Evolutionary conservation across 2,113 vertebrate species (phyloP), one percentile per base, ranked within the genome.

Genomic region (Trogon melanurus): DNA sequence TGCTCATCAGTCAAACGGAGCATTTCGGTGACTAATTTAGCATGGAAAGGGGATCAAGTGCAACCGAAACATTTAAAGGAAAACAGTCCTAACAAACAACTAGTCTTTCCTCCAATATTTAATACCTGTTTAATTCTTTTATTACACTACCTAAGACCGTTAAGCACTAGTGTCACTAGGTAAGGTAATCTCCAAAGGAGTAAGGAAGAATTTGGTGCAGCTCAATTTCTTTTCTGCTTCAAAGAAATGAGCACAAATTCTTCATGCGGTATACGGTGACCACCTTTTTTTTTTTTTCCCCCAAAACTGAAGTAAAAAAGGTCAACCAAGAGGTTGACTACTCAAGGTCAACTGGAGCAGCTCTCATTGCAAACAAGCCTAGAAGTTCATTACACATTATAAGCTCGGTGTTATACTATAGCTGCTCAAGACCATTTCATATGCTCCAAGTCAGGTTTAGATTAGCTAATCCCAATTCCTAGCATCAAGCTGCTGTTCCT

Each of bases 181-280:
- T 29, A 66, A 75, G 34, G 48, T 41, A 48, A 3, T 56, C 47
- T 48, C 44, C 0, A 0, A 70, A 91, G 25, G 0, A 0, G 70
- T 32, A 2, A 25, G 26, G 22, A 66, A 23, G 14, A 27, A 16
- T 17, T n/a, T 47, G 27, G 4, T 30, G 41, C 4, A 7, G 54
- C 32, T 45, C 8, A 47, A 21, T 8, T 13, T 29, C 13, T 5
- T 30, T 41, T 27, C 58, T 0, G 8, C 22, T 53, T 66, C 34
- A n/a, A 54, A 51, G 34, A 48, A 56, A 41, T 41, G 41, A 41
- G 41, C 41, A 41, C 41, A 41, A 41, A 13, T 13, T 41, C 41
- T 41, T 41, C 41, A 41, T 41, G 41, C 58, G 29, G 19, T 47
- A 27, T 0, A 27, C 13, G 36, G 74, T 66, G 53, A 70, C 26